Evolutionary conservation across 2,888 invertebrate species (phyloP).

Genomic region (Nasonovia ribisnigri): DNA sequence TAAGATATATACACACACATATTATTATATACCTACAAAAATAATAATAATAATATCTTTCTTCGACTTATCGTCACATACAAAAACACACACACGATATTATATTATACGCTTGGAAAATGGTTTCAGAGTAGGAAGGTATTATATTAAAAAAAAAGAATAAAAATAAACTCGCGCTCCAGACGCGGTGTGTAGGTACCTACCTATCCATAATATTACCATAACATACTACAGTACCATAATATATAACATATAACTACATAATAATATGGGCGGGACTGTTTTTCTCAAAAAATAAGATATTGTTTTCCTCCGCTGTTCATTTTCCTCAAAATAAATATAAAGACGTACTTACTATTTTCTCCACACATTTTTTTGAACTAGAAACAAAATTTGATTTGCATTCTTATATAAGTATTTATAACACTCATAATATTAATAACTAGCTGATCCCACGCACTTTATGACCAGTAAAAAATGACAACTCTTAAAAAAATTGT

Average conservation of each 20-base stretch:
- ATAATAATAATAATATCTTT: slow-evolving; percentile 6
- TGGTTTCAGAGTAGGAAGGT: not conserved
- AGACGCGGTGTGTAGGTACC: not conserved
- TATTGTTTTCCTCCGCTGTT: not conserved
- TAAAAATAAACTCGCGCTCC: not conserved
- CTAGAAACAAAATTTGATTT: not conserved
- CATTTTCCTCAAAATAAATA: not conserved
- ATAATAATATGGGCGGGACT: not conserved
- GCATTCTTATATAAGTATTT: not conserved
- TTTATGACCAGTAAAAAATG: no score
- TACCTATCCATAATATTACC: not conserved
- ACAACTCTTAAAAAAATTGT: no score
- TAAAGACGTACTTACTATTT: not conserved
- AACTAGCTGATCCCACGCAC: no score
- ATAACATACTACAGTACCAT: not conserved
- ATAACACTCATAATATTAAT: not conserved
- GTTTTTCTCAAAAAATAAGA: not conserved
- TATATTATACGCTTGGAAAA: not conserved
- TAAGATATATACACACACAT: not conserved
- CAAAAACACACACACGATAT: not conserved
- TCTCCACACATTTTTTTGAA: not conserved
- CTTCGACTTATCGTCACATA: slow-evolving; percentile 9
- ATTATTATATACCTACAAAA: not conserved
- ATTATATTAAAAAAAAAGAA: not conserved
- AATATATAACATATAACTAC: not conserved